These are phyloP conservation scores for Atrina japonica DNA, from an alignment of 2,888 invertebrate genomes.

Conservation along the genomic window DNA sequence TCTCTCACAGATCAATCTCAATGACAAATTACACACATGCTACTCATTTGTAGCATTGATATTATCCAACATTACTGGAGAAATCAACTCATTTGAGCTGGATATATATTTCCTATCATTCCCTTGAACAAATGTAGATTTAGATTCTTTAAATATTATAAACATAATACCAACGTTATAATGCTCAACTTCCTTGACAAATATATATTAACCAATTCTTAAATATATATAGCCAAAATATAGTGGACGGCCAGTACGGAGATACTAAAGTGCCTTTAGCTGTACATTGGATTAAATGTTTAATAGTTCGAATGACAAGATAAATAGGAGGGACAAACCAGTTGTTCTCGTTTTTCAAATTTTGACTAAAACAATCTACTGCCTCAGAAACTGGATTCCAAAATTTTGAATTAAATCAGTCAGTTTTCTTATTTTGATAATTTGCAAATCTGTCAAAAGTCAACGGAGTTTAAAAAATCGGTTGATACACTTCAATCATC, in stretches of 20 bases:
- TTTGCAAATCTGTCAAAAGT: conserved; percentile 5
- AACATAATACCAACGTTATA: too few species aligned
- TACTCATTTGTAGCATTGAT: too few species aligned
- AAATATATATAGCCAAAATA: neutral
- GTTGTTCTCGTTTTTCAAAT: conserved; percentile 1
- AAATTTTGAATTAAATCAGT: conserved; percentile 2
- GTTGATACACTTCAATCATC: neutral
- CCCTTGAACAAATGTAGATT: too few species aligned
- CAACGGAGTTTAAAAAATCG: neutral
- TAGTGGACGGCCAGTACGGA: neutral
- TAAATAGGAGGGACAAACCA: conserved; percentile 1
- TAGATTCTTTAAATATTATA: too few species aligned
- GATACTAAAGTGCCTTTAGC: neutral
- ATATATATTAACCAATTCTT: neutral
- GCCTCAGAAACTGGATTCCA: neutral
- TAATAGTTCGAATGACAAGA: neutral
- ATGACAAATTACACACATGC: too few species aligned
- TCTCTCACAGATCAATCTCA: too few species aligned
- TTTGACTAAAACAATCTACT: neutral
- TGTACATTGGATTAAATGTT: neutral
- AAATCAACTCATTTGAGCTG: too few species aligned
- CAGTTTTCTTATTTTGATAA: neutral
- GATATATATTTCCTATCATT: too few species aligned
- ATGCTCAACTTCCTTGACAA: too few species aligned
- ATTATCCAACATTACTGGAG: too few species aligned